Evolutionary conservation across 2,797 vertebrate genomes (phyloP), one percentile per base, ranked within the genome.

Genomic region (Lutjanus argentimaculatus): DNA sequence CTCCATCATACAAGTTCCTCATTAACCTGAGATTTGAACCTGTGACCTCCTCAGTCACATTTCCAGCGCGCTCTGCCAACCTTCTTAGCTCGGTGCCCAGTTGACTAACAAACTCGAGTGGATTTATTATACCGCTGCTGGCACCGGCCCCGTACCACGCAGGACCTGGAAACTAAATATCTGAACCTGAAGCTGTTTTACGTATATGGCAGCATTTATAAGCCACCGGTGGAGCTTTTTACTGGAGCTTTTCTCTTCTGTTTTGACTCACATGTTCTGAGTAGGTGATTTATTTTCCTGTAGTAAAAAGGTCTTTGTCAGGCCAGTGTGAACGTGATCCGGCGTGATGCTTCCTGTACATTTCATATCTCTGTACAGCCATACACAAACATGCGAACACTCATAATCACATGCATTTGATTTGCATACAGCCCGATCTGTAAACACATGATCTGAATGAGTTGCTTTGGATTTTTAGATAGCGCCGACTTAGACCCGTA

Each of bases 1-100:
- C 79, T 11, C 55, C 63, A 81, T 85, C 78, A 77, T 77, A 71
- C 56, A 73, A 72, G 77, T 85, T 89, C 63, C 62, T 75, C 75
- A 90, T 87, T 89, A 92, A 91, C 89, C 87, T 89, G 76, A 76
- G 82, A 79, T 83, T 52, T 91, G 79, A 93, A 88, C 92, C 69
- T n/a, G 25, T 85, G 84, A 88, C 90, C 87, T 79, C 58, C 58
- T 70, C 77, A 68, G 66, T 86, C 53, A 83, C 74, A 75, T 88
- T 90, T 92, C 88, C 91, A 93, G 65, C 42, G n/a, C 0, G 0
- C 73, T 49, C 45, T 86, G 85, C 93, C 91, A 94, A 85, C 25
- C 42, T 46, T 67, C 73, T 75, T 59, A 71, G 84, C 70, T 69
- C 77, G 40, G 81, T 46, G 71, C 83, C 85, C 82, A 69, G 82